Evolutionary conservation across 2,113 vertebrate genomes (phyloP), one percentile per base, ranked within the genome.

Genomic region (Osmerus eperlanus): DNA sequence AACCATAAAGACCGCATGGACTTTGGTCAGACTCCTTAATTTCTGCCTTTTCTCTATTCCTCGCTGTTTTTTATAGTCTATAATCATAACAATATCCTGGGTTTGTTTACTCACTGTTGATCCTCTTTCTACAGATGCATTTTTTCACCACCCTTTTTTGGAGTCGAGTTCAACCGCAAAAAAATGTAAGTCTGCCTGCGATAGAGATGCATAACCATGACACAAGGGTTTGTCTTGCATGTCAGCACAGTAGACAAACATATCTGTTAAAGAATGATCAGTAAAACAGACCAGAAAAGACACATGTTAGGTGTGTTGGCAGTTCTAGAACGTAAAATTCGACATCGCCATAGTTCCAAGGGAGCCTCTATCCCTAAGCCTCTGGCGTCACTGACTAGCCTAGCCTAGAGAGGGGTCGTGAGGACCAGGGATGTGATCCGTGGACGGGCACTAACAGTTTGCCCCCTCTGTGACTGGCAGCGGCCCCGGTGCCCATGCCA

Each of bases 121-220:
- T n/a, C 72, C 81, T 68, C 18, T 6, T 52, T 69, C 62, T 73
- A 18, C 89, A 99, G 97, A 96, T 81, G 93, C 95, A 65, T 97
- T 99, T 90, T 99, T 99, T 85, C 93, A 93, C 61, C 96, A 99
- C 84, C 94, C 97, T 0, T 98, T 97, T 87, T 78, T 99, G 55
- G 95, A 96, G 51, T 89, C 91, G 52, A 94, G 90, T 78, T 86
- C 93, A 64, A 87, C 93, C 9, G 81, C 94, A 88, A 96, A 95
- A 89, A 97, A 96, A 91, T 96, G 97, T 98, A 90, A 84, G 95
- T 94, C 51, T 32, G 0, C 25, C 52, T 41, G 9, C 41, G 7
- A 11, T 11, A 47, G 41, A 47, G 41, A 47, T 47, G 41, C 41
- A 52, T 63, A 16, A 41, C 15, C 19, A 52, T 70, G 19, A 47